Evolutionary conservation across 1,140 invertebrate genomes (phyloP).

Genomic region (Idris sp.): DNA sequence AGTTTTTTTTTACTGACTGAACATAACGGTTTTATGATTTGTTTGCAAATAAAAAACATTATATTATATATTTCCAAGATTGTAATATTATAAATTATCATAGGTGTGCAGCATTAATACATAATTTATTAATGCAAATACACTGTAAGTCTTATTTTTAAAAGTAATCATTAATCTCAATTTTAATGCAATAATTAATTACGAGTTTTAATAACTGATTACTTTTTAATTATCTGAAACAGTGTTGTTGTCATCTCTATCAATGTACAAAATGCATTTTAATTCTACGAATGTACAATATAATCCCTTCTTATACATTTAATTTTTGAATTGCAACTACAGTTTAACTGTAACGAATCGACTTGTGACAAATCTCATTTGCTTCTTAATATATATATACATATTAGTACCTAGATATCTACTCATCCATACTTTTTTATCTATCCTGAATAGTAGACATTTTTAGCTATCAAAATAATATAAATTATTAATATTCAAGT

Average conservation of each 20-base stretch:
- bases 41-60: no score
- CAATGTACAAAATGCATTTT: slow-evolving; percentile 36
- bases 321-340: slow-evolving; percentile 7
- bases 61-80: no score
- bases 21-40: no score
- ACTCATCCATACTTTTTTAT: slow-evolving; percentile 19
- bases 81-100: no score
- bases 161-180: no score
- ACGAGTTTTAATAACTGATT: slow-evolving; percentile 36
- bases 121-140: no score
- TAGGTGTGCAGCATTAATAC: no score
- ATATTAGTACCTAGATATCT: no score
- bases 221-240: neutral
- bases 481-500: slow-evolving; percentile 17
- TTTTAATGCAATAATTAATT: no score
- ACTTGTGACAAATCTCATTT: slow-evolving; percentile 1
- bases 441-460: slow-evolving; percentile 25
- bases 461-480: slow-evolving; percentile 1
- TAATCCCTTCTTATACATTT: slow-evolving; percentile 17
- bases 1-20: no score
- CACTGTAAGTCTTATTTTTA: no score
- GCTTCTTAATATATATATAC: slow-evolving; percentile 28
- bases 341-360: slow-evolving; percentile 2
- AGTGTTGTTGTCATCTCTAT: slow-evolving; percentile 7
- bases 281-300: slow-evolving; percentile 33